Conservation (phyloP, 2,113 vertebrate genomes). For the Syngnathus scovelli region DNA sequence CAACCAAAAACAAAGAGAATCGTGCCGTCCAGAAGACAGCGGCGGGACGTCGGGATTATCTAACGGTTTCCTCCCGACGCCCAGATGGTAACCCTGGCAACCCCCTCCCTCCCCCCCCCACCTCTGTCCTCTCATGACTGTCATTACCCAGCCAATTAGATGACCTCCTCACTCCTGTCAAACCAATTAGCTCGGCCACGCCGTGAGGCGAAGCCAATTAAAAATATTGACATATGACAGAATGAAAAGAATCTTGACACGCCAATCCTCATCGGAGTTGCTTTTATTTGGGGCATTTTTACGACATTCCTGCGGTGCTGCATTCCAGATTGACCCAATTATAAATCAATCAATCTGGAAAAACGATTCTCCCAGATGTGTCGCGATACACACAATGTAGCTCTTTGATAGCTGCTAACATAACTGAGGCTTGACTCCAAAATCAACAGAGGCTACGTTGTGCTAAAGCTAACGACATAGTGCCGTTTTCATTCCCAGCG, state of each 20-base stretch:
- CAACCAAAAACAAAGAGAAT: too few relatives aligned
- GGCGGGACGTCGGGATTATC: conserved; percentile 47
- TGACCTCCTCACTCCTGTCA: conserved; percentile 43
- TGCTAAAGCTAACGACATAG: background rate
- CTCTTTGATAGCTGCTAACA: background rate
- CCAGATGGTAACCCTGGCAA: conserved; percentile 61
- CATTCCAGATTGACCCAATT: too few relatives aligned
- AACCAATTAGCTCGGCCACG: conserved; percentile 52
- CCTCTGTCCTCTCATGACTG: conserved; percentile 32
- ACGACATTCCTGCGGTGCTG: too few relatives aligned
- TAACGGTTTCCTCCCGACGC: conserved; percentile 59
- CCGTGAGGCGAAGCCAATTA: conserved; percentile 41
- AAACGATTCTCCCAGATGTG: too few relatives aligned
- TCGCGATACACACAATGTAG: background rate
- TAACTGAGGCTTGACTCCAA: background rate
- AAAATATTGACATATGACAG: conserved; percentile 34
- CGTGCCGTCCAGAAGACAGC: conserved; percentile 17
- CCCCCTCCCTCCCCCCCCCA: conserved; percentile 19
- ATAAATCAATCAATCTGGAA: too few relatives aligned
- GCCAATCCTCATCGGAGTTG: background rate
- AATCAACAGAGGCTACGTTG: background rate
- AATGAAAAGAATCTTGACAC: conserved; percentile 42
- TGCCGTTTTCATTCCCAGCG: background rate
- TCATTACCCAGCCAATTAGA: conserved; percentile 65
- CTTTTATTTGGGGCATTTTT: background rate